Conservation (phyloP, 2,888 invertebrate genomes). For the Netelia inedita region DNA sequence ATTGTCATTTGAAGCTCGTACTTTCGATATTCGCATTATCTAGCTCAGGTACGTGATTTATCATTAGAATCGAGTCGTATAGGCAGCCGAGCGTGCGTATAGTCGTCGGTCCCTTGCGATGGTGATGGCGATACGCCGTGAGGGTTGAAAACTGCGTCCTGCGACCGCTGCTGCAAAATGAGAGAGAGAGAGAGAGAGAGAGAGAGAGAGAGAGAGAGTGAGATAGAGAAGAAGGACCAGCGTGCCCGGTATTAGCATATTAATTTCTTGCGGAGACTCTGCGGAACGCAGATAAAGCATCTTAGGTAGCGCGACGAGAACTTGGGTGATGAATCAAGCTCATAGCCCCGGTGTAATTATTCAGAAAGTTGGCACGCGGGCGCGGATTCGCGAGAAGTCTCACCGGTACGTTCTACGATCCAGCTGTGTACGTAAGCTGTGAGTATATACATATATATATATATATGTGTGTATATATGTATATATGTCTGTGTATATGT, state of each 20-base stretch:
- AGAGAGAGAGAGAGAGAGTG: constrained; percentile 57
- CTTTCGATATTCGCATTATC: constrained; percentile 9
- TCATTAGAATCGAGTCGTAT: background rate
- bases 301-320: constrained; percentile 83
- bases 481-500: background rate
- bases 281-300: constrained; percentile 84
- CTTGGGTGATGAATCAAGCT: constrained; percentile 85
- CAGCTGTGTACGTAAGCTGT: constrained; percentile 5
- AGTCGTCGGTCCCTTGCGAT: background rate
- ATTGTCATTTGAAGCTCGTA: too few species aligned
- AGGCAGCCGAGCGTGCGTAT: too few species aligned
- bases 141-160: background rate
- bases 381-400: constrained; percentile 70
- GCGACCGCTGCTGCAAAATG: background rate
- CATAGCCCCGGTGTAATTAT: constrained; percentile 83
- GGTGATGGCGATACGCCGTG: background rate
- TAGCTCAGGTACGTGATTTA: background rate
- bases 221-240: constrained; percentile 65
- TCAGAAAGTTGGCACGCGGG: constrained; percentile 81
- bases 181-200: background rate
- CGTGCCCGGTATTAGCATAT: constrained; percentile 82
- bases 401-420: constrained; percentile 56
- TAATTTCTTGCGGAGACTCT: constrained; percentile 83
- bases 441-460: background rate
- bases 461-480: background rate